Base-by-base conservation (phyloP, 2,888 invertebrate species). In the Himalopsyche anomala region DNA sequence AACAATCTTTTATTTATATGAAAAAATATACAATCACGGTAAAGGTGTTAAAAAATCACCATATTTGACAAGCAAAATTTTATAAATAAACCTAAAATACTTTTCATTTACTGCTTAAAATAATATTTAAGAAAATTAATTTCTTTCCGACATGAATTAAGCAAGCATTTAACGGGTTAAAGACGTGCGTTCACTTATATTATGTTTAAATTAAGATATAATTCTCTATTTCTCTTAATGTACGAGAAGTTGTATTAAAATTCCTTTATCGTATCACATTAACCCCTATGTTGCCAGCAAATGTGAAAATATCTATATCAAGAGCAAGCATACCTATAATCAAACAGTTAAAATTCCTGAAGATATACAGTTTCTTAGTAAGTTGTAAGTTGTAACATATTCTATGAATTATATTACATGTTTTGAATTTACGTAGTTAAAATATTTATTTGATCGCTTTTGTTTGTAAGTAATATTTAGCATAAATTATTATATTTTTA, bases 241-340 rank as follows among this genome's bases (percentile, higher is more conserved):
- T 74, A 38, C 84, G 84, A 84, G 54, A 79, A 84, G 55, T 84
- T 84, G 84, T 80, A 84, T 84, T 84, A 84, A 84, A 84, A 84
- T 84, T 84, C 84, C 84, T 80, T 81, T 55, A 84, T 80, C 56
- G 80, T 84, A 62, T 56, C 51, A 84, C 54, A 80, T 84, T 38
- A 80, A 84, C 84, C 81, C 74, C 11, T 38, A 74, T 38, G 36
- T 36, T 38, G 5, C 74, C 74, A 15, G 38, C 38, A 12, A 38
- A 36, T 74, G 74, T 74, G 36, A 38, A 38, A 38, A n/a, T 36
- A 74, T 74, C 36, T 74, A 74, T 74, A 74, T 15, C 19, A 36
- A 15, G 5, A 28, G 38, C 36, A 74, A 12, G 38, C 12, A 74
- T 38, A 74, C 51, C 12, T 5, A 51, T 38, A 74, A 74, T 74